Evolutionary conservation across 2,797 vertebrate species (phyloP).

Genomic region (Bryconaethiops microstoma): DNA sequence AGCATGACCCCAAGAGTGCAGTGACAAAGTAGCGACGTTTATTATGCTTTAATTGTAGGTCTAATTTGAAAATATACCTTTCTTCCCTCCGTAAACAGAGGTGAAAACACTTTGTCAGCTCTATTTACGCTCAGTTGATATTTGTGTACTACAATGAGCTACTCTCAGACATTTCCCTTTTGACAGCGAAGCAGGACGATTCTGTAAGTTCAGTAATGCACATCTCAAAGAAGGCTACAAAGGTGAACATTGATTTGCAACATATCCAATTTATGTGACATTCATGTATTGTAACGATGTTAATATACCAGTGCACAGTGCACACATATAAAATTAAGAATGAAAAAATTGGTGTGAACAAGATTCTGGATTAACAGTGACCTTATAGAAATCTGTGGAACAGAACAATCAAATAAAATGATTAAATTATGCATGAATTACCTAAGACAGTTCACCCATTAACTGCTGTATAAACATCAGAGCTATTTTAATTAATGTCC

Average conservation of each 20-base stretch:
- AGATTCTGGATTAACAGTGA: background rate
- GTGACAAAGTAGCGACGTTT: background rate
- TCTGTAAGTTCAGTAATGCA: background rate
- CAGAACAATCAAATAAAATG: background rate
- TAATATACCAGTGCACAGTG: background rate
- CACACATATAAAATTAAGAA: background rate
- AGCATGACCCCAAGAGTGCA: background rate
- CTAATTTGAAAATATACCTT: slow-evolving; percentile 29
- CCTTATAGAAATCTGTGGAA: background rate
- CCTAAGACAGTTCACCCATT: background rate
- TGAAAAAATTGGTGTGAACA: background rate
- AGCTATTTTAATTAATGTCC: background rate
- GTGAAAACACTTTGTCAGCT: background rate
- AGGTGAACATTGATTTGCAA: background rate
- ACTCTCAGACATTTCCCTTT: background rate
- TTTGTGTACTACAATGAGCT: slow-evolving; percentile 5
- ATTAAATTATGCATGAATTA: background rate
- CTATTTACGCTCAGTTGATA: background rate
- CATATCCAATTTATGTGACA: background rate
- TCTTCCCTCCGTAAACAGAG: background rate
- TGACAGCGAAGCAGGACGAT: background rate
- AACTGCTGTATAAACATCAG: background rate
- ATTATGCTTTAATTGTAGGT: slow-evolving; percentile 25
- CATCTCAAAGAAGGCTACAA: background rate
- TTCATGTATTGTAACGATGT: background rate